Evolutionary conservation across 2,888 invertebrate genomes (phyloP), one percentile per base, ranked within the genome.

Genomic region (Cinara cedri): DNA sequence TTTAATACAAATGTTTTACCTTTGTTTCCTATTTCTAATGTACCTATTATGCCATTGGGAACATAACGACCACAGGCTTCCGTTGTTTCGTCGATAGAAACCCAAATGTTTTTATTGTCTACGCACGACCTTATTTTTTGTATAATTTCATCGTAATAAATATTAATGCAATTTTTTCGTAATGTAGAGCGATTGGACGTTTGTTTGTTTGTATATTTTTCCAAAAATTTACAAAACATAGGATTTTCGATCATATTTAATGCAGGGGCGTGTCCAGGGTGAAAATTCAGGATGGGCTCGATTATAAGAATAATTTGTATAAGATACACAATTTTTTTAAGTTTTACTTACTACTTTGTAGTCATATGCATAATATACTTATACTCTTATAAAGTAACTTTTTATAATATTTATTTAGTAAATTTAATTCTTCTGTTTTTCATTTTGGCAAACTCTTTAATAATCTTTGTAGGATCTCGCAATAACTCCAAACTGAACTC

Each of bases 131-230:
- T 51, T 26, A 68, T 68, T 16, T 13, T 68, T n/a, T 51, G 26
- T 51, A 68, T 51, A 19, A 51, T 68, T 68, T 68, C 51, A 44
- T 68, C 34, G 68, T 51, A 68, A 51, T n/a, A 68, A 24, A 49
- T 26, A 24, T 16, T 49, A 14, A 66, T 16, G 16, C 24, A 66
- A 49, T 49, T 66, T 66, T 66, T 49, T 9, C 16, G 49, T 49
- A 66, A 24, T 49, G 34, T 62, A 2, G 42, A 62, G 8, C 24
- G 66, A 66, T 66, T 49, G 14, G 14, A 24, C 19, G 49, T 66
- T 46, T 49, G 11, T 44, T 65, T 46, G n/a, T 66, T 46, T 4
- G 49, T 66, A 66, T 66, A 24, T 16, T 66, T 66, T 66, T 66
- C 49, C 66, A 66, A 49, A 66, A 66, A 66, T 66, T 14, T 14